Evolutionary conservation across 2,113 vertebrate species (phyloP).

Genomic region (Drymodes brunneopygia): DNA sequence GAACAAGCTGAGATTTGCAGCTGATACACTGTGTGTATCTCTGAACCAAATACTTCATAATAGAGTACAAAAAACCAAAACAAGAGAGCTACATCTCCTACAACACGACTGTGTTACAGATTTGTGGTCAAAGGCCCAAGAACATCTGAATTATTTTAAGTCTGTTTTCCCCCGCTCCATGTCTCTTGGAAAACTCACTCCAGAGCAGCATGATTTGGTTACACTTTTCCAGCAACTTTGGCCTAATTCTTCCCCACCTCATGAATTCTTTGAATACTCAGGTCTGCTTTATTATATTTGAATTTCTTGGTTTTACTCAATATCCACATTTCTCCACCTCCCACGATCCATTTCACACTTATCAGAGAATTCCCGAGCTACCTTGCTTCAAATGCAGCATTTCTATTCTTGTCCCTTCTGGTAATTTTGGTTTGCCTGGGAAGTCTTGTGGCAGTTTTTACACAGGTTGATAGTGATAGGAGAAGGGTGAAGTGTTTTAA

Average conservation of each 20-base stretch:
- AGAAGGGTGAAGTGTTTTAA: neutral
- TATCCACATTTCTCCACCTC: neutral
- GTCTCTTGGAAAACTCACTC: neutral
- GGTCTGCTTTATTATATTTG: neutral
- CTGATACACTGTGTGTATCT: neutral
- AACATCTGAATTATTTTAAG: neutral
- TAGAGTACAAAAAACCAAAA: neutral
- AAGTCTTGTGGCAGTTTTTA: neutral
- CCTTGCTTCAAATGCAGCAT: neutral
- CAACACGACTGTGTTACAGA: neutral
- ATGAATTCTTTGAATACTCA: neutral
- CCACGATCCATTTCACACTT: neutral
- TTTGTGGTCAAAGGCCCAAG: neutral
- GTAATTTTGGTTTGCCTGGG: neutral
- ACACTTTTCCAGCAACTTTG: neutral
- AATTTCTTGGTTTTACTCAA: neutral
- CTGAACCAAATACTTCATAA: neutral
- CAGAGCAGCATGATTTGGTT: neutral
- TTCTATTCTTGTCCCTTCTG: neutral
- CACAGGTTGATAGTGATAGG: fast-evolving
- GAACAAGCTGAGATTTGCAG: neutral
- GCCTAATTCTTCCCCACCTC: neutral
- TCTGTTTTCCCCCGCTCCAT: neutral
- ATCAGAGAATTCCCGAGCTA: neutral
- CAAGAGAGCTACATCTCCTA: neutral